phyloP scores from a whole-genome alignment of 2,888 invertebrate species.

The Hydroisotoma schaefferi region DNA sequence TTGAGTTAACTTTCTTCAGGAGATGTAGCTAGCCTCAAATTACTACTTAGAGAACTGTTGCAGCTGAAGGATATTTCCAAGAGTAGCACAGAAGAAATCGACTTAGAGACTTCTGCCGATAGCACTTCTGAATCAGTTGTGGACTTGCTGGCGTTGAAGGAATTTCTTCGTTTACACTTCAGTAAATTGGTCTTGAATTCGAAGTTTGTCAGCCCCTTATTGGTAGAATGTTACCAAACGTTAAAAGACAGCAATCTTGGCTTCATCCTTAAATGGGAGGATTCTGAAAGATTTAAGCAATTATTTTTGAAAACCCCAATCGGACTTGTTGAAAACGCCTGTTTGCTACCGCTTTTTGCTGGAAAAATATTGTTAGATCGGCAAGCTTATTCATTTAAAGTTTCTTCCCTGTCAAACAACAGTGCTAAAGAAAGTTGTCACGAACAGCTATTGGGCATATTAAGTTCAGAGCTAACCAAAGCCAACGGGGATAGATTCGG shows the following conservation, averaged over 20 bases:
- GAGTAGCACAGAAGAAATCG: neutral
- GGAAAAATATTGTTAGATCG: constrained; percentile 37
- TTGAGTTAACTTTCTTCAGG: no score
- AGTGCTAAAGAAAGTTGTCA: neutral
- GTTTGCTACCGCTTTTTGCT: constrained; percentile 35
- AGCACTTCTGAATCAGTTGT: neutral
- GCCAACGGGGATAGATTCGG: neutral
- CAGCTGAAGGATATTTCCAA: neutral
- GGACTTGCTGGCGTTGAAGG: neutral
- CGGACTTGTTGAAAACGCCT: constrained; percentile 15
- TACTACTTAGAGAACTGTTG: neutral
- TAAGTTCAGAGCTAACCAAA: neutral
- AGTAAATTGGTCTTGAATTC: no score
- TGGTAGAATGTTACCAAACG: constrained; percentile 9
- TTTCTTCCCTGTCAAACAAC: constrained; percentile 2
- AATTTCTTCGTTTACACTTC: constrained; percentile 29
- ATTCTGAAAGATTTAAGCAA: constrained; percentile 32
- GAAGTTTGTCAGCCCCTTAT: constrained; percentile 32
- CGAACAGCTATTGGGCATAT: neutral
- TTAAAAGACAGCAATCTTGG: neutral
- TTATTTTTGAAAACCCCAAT: constrained; percentile 24
- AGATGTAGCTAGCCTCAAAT: no score
- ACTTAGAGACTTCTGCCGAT: no score
- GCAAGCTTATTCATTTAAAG: neutral
- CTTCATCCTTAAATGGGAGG: constrained; percentile 43